phyloP scores from a whole-genome alignment of 2,113 vertebrate genomes.

The Mastomys coucha region DNA sequence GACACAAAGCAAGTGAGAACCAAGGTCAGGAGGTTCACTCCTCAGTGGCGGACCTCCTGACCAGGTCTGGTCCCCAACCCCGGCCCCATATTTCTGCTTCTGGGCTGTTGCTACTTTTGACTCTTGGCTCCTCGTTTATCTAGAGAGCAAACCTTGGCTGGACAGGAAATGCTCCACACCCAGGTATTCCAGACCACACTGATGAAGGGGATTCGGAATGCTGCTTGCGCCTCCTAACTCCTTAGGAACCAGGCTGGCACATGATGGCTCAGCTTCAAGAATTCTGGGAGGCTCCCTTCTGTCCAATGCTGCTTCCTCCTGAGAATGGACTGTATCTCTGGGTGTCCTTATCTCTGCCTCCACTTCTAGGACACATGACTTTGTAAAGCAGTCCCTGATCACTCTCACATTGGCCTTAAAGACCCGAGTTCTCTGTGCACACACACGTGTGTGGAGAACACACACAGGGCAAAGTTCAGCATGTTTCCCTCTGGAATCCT shows the following conservation, averaged over 20 bases:
- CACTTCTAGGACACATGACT: fast-evolving
- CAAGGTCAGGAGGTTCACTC: fast-evolving
- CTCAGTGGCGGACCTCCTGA: fast-evolving
- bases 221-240: fast-evolving
- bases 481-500: neutral
- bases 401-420: no score
- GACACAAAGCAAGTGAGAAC: neutral
- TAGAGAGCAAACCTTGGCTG: neutral
- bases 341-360: neutral
- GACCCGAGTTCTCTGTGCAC: no score
- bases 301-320: neutral
- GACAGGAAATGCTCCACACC: neutral
- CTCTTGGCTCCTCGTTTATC: no score
- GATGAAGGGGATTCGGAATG: neutral
- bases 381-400: neutral
- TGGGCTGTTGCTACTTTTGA: fast-evolving
- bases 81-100: neutral
- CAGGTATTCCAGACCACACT: neutral
- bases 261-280: neutral
- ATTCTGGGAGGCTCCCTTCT: neutral
- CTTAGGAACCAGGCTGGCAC: neutral
- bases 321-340: fast-evolving
- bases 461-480: slow-evolving; percentile 37
- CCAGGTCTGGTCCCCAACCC: fast-evolving
- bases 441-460: neutral